Evolutionary conservation across 2,113 vertebrate species (phyloP).

Genomic region (Spilogale gracilis): DNA sequence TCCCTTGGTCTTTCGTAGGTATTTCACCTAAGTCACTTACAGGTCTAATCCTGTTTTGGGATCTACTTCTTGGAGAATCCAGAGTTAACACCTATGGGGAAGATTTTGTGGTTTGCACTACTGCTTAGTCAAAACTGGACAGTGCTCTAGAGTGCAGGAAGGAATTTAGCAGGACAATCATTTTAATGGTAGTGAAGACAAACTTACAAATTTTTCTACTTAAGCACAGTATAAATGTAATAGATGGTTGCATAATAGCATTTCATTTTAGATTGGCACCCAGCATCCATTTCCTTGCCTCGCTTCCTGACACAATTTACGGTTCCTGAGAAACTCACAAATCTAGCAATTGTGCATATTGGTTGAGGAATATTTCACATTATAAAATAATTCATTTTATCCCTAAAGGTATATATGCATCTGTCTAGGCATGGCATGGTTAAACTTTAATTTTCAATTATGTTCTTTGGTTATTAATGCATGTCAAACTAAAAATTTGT

Average conservation of each 20-base stretch:
- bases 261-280: neutral
- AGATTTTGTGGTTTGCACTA: neutral
- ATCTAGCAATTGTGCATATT: neutral
- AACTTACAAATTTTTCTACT: neutral
- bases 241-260: neutral
- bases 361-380: neutral
- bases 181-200: neutral
- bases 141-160: neutral
- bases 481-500: neutral
- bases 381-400: slow-evolving; percentile 28
- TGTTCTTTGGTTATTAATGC: neutral
- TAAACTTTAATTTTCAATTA: neutral
- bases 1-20: neutral
- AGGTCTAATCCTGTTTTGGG: neutral
- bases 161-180: neutral
- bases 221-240: neutral
- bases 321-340: neutral
- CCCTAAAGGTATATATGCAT: neutral
- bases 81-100: neutral
- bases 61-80: neutral
- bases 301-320: neutral
- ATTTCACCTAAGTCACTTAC: neutral
- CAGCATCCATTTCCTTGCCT: neutral
- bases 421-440: neutral
- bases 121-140: neutral